A percentile compares a stretch with the other conserved stretches of the same genome.
These are phyloP conservation scores for Hyperopisus bebe DNA, from an alignment of 2,113 vertebrate genomes.

Conservation along the genomic window DNA sequence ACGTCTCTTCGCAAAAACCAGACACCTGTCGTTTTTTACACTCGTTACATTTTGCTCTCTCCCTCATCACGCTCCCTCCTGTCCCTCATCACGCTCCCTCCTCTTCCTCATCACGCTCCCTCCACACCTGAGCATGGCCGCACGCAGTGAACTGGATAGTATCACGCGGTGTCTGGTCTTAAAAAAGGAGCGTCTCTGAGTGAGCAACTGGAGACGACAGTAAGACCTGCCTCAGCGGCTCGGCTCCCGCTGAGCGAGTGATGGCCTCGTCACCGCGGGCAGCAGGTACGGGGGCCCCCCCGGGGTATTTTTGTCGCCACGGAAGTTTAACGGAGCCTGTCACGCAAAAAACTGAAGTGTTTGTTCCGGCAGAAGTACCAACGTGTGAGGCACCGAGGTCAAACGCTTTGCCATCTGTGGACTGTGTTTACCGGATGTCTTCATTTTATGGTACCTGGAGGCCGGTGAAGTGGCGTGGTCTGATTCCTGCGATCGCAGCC, in stretches of 20 bases:
- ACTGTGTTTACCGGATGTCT: neutral
- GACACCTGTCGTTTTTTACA: neutral
- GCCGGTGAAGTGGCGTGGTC: neutral
- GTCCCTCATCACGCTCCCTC: neutral
- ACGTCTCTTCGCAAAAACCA: neutral
- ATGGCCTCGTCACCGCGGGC: neutral
- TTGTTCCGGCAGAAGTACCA: neutral
- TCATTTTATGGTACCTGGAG: neutral
- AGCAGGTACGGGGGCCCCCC: neutral
- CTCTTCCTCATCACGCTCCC: neutral
- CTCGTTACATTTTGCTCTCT: neutral
- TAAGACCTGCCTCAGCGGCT: neutral
- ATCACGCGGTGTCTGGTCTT: neutral
- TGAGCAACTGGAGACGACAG: neutral
- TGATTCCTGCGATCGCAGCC: neutral
- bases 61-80: neutral
- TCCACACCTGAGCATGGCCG: neutral
- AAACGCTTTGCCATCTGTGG: neutral
- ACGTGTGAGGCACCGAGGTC: conserved; percentile 3
- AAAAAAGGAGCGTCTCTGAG: neutral
- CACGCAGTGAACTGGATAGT: neutral
- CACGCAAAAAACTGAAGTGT: neutral
- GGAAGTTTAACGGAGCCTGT: neutral
- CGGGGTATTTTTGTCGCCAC: neutral
- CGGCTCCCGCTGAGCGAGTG: neutral